These are phyloP conservation scores for Pseudomyrmex sp. DNA, from an alignment of 1,140 invertebrate species.

Conservation along the genomic window DNA sequence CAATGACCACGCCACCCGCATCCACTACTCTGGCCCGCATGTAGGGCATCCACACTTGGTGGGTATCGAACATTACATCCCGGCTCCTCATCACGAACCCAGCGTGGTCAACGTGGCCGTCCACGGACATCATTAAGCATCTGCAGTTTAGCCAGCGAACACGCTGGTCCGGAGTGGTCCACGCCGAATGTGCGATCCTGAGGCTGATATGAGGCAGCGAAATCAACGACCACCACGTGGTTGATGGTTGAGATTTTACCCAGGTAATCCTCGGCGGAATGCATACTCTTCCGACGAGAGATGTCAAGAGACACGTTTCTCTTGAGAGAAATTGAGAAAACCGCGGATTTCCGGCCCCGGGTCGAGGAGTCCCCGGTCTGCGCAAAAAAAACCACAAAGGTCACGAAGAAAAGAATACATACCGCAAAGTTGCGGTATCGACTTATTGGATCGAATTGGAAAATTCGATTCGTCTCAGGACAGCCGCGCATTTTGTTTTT, in stretches of 20 bases:
- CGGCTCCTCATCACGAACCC: slow-evolving; percentile 73
- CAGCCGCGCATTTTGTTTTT: slow-evolving; percentile 34
- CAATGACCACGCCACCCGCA: slow-evolving; percentile 69
- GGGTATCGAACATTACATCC: slow-evolving; percentile 75
- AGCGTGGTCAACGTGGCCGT: slow-evolving; percentile 76
- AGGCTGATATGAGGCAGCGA: slow-evolving; percentile 56
- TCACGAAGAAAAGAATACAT: not conserved
- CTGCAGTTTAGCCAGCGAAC: slow-evolving; percentile 54
- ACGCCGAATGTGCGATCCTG: slow-evolving; percentile 66
- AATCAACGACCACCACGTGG: slow-evolving; percentile 20
- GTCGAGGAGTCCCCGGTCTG: not conserved
- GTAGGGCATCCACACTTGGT: slow-evolving; percentile 80
- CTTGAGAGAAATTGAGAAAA: too few relatives aligned
- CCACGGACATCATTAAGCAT: slow-evolving; percentile 71
- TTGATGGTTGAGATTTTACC: slow-evolving; percentile 5
- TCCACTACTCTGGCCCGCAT: slow-evolving; percentile 76
- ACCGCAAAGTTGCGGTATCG: slow-evolving; percentile 3
- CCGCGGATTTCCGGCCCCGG: not conserved
- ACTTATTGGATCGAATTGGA: slow-evolving; percentile 19
- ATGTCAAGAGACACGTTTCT: too few relatives aligned
- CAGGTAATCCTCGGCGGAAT: not conserved
- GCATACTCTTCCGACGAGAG: slow-evolving; percentile 7
- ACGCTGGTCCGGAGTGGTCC: slow-evolving; percentile 74
- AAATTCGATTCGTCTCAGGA: slow-evolving; percentile 53
- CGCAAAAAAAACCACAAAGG: too few relatives aligned